A percentile compares a stretch with the other conserved stretches of the same genome.
phyloP scores from a whole-genome alignment of 1,140 invertebrate genomes.

The Brachionus sp. region DNA sequence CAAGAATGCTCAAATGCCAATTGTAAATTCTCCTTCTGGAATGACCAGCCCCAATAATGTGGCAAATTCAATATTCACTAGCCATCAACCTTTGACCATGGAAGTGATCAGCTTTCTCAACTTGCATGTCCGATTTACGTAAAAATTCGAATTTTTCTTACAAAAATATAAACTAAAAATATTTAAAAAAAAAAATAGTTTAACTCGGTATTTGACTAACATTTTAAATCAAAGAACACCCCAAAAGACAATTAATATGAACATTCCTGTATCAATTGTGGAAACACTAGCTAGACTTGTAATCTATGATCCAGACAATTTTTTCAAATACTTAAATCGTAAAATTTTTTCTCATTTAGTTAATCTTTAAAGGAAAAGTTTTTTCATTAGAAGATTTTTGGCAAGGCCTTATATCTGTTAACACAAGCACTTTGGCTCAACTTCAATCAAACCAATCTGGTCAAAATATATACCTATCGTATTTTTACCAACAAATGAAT shows the following conservation, averaged over 20 bases:
- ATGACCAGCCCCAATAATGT: neutral
- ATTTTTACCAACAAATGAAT: slow-evolving; percentile 42
- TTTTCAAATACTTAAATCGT: slow-evolving; percentile 30
- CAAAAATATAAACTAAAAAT: neutral
- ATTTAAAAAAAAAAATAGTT: neutral
- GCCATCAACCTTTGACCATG: neutral
- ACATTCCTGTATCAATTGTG: slow-evolving; percentile 15
- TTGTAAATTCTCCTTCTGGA: slow-evolving; percentile 8
- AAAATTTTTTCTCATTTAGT: no score
- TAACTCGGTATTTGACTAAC: neutral
- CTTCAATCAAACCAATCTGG: neutral
- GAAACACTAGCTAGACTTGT: slow-evolving; percentile 18
- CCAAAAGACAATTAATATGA: neutral
- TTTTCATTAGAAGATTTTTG: neutral
- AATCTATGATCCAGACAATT: slow-evolving; percentile 43
- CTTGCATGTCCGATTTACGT: slow-evolving; percentile 6
- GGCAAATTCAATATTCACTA: slow-evolving; percentile 26
- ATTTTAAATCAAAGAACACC: slow-evolving; percentile 19
- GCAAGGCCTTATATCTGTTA: neutral
- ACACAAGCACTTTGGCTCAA: neutral
- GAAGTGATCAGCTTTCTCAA: slow-evolving; percentile 23
- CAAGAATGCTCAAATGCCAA: slow-evolving; percentile 9
- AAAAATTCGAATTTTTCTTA: neutral
- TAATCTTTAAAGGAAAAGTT: no score
- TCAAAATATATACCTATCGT: neutral